Conservation (phyloP, 2,113 vertebrate species). For the Monopterus albus region DNA sequence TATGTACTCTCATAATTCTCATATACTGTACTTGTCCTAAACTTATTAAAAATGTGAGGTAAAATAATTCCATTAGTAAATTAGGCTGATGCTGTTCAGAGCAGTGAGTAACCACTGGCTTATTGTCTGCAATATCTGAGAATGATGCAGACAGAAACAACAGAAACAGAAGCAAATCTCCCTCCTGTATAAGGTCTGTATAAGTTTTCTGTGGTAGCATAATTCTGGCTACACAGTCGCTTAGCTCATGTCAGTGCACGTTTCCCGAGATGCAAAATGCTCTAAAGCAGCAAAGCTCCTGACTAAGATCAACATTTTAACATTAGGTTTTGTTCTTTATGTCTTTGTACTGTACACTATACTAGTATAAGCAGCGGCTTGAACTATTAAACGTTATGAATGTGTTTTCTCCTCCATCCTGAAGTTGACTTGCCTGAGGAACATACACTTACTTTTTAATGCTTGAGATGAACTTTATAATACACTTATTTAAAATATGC, state of each 20-base stretch:
- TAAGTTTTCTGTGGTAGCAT: neutral
- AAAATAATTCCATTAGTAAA: too few relatives aligned
- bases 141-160: conserved; percentile 3
- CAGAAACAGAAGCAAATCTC: neutral
- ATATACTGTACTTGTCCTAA: too few relatives aligned
- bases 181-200: neutral
- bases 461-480: too few relatives aligned
- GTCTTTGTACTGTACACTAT: neutral
- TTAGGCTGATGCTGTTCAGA: too few relatives aligned
- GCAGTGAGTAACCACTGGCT: too few relatives aligned
- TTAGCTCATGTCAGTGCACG: neutral
- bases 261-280: neutral
- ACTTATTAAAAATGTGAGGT: too few relatives aligned
- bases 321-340: neutral
- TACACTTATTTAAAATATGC: neutral
- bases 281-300: neutral
- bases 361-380: neutral
- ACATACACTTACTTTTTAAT: too few relatives aligned
- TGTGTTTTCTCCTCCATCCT: neutral
- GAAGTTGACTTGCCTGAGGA: too few relatives aligned
- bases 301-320: neutral
- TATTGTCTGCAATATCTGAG: neutral
- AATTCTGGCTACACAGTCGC: neutral
- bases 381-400: neutral
- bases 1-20: too few relatives aligned